A percentile compares a stretch with the other conserved stretches of the same genome.
Evolutionary conservation across 2,797 vertebrate genomes (phyloP).

Genomic region (Threskiornis aethiopicus): DNA sequence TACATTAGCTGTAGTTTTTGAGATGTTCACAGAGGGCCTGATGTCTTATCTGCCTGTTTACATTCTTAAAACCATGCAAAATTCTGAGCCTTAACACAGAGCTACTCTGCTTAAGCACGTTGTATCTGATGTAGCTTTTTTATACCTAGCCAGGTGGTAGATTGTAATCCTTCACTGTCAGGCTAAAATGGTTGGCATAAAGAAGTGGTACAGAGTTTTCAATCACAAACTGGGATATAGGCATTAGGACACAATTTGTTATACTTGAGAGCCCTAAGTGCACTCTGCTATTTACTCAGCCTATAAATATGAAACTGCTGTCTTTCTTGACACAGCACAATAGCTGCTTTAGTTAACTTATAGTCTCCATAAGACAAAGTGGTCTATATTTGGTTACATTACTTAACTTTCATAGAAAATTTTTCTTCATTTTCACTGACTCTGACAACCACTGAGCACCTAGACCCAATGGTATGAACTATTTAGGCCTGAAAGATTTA

Average conservation of each 20-base stretch:
- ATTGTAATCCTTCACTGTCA: neutral
- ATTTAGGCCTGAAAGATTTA: neutral
- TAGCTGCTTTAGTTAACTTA: neutral
- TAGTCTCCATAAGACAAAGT: neutral
- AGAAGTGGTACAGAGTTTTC: neutral
- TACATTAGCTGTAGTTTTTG: neutral
- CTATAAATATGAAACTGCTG: constrained; percentile 8
- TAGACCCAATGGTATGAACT: neutral
- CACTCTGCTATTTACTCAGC: neutral
- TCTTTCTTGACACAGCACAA: neutral
- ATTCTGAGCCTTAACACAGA: neutral
- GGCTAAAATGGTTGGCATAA: neutral
- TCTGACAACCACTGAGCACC: neutral
- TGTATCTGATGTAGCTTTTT: neutral
- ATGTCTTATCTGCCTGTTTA: neutral
- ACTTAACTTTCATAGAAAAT: neutral
- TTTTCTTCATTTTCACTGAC: constrained; percentile 5
- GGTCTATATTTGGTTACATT: neutral
- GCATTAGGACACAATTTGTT: constrained; percentile 18
- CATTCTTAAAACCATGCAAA: neutral
- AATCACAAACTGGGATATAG: neutral
- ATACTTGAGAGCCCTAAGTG: neutral
- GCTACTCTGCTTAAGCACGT: neutral
- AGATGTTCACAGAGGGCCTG: neutral
- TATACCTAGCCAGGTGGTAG: neutral